These are phyloP conservation scores for Helicoverpa zea DNA, from an alignment of 1,140 invertebrate genomes.

Conservation along the genomic window DNA sequence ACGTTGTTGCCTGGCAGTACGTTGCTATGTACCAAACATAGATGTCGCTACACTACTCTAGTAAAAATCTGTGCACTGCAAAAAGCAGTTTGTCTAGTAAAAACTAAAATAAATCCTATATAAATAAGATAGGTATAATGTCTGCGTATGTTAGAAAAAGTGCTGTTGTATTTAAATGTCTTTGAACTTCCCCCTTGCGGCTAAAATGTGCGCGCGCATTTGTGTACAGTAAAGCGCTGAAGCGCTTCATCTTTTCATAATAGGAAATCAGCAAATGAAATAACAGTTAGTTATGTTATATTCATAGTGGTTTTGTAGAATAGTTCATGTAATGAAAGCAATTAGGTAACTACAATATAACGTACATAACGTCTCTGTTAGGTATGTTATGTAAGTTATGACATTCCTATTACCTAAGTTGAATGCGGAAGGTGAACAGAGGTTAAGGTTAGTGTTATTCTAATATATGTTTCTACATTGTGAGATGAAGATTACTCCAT, in stretches of 20 bases:
- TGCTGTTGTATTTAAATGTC: background rate
- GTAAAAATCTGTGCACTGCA: background rate
- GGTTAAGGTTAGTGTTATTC: too few species aligned
- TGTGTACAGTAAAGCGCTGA: background rate
- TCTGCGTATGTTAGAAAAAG: background rate
- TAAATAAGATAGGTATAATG: background rate
- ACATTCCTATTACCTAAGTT: too few species aligned
- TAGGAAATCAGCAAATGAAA: background rate
- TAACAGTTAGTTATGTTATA: too few species aligned
- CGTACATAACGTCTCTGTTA: too few species aligned
- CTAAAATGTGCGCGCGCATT: constrained; percentile 45
- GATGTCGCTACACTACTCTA: constrained; percentile 2
- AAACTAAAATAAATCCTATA: background rate
- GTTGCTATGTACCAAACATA: constrained; percentile 9
- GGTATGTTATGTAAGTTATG: too few species aligned
- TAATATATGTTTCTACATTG: too few species aligned
- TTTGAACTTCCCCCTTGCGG: constrained; percentile 23
- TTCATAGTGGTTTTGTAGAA: too few species aligned
- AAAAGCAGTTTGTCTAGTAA: background rate
- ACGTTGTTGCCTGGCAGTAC: background rate
- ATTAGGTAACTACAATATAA: too few species aligned
- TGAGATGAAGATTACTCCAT: background rate
- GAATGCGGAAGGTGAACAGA: too few species aligned
- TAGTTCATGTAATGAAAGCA: too few species aligned
- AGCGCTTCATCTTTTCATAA: constrained; percentile 15